Base-by-base conservation (phyloP, 2,797 vertebrate species). In the Simalia tracyae region DNA sequence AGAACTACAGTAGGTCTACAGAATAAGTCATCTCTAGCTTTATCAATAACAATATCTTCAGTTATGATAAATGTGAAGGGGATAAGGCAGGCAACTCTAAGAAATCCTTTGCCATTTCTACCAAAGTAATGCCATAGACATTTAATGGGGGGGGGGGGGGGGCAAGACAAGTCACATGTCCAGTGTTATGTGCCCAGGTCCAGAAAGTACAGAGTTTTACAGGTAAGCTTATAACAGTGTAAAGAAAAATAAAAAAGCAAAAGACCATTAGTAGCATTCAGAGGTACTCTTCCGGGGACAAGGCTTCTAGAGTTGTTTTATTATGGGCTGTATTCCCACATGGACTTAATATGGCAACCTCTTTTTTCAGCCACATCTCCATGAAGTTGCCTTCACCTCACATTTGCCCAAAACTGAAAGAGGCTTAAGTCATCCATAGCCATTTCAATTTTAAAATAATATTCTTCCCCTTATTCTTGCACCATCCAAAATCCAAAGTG, bases 201-300 rank as follows among this genome's bases (percentile, higher is more conserved):
- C 57, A 56, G 31, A 46, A 24, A 22, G 46, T 76, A 66, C 19
- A 46, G 26, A 92, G 42, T 6, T n/a, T 89, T 91, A 64, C 36
- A 92, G 68, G 85, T 72, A 3, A 89, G 22, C 89, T 91, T 95
- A 86, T 68, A 91, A 92, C 0, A 3, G 31, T 14, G 64, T 15
- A 46, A 93, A 94, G 54, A 81, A 87, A 12, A 91, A 92, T 59
- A 28, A 92, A 94, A 94, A 94, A 28, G 90, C 60, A 91, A n/a
- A 92, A 91, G 19, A 9, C 2, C 11, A 91, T 36, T 17, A 85
- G 3, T 68, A 2, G 42, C 2, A 89, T 68, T 60, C 91, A 54
- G 2, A 92, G 56, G 84, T 89, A 19, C 1, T 94, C 92, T 94
- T 94, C 50, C 56, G 57, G 89, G 81, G n/a, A 12, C 87, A 59